Evolutionary conservation across 2,797 vertebrate species (phyloP), one percentile per base, ranked within the genome.

Genomic region (Sebastes cheni): DNA sequence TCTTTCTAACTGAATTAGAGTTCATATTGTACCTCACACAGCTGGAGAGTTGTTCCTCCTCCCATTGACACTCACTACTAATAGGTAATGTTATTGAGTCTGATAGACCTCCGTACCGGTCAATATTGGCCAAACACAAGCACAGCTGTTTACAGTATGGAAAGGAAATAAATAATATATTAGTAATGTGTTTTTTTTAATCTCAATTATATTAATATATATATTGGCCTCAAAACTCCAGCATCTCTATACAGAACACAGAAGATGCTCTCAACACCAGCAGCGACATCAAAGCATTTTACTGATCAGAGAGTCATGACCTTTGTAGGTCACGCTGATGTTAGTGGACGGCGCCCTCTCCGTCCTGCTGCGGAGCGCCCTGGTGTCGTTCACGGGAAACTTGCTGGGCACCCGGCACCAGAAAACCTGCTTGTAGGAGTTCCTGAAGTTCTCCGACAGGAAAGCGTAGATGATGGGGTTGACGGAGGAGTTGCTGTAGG

Each of bases 401-500:
- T 93, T 86, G 0, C 89, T 91, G 77, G 89, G 70, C 12, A 62
- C 14, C 59, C 89, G 95, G 84, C 98, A 98, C 75, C 93, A 95
- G 93, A 99, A 98, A n/a, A 98, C 97, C 94, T 99, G 97, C 86
- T 95, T 97, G 80, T 98, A 99, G 42, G 97, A 97, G 81, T 97
- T 97, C 80, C 98, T 94, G 94, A 99, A 99, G 92, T 99, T 99
- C 92, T 99, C 98, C 0, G 98, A 99, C 34, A 99, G 96, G 77
- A 99, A 99, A 0, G 96, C 98, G 0, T 99, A 99, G 87, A 99
- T 99, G 90, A 99, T 94, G 4, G 98, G 98, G 86, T 99, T 99
- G 89, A 99, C 96, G 0, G 98, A 99, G 76, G 98, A 99, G 91
- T 99, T 99, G 94, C 98, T 98, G 90, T 99, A 99, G 34, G 97